Evolutionary conservation across 2,113 vertebrate genomes (phyloP).

Genomic region (Azemiops feae): DNA sequence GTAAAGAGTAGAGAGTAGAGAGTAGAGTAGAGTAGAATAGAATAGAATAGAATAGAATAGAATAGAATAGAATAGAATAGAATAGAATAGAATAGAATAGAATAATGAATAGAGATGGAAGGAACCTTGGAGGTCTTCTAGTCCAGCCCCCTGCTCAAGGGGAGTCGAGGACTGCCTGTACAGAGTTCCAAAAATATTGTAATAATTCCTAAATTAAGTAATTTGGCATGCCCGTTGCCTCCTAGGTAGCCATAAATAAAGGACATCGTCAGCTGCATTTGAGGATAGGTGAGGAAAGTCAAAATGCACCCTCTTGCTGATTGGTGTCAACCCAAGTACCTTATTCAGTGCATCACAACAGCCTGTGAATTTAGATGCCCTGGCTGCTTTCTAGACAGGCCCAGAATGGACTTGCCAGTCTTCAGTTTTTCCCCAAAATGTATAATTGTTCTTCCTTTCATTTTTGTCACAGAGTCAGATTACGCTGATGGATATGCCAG

Average conservation of each 20-base stretch:
- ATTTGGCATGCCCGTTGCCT: background rate
- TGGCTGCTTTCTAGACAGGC: background rate
- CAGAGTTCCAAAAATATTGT: background rate
- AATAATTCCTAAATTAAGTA: background rate
- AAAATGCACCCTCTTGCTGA: background rate
- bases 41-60: too few species aligned
- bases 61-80: too few species aligned
- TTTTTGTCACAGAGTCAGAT: constrained; percentile 86
- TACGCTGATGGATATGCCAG: constrained; percentile 90
- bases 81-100: too few species aligned
- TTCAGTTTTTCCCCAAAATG: background rate
- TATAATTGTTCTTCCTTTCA: background rate
- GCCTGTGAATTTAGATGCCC: background rate
- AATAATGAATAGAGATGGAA: too few species aligned
- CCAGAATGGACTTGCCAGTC: background rate
- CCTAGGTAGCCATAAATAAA: background rate
- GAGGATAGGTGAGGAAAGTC: background rate
- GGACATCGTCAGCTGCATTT: background rate
- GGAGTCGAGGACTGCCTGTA: too few species aligned
- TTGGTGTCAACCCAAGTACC: background rate
- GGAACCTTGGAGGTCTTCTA: too few species aligned
- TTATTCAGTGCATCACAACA: background rate
- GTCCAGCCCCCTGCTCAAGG: too few species aligned
- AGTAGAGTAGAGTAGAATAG: too few species aligned
- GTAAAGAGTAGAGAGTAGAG: too few species aligned